phyloP scores from a whole-genome alignment of 2,888 invertebrate genomes.

The Ephialtes manifestator region DNA sequence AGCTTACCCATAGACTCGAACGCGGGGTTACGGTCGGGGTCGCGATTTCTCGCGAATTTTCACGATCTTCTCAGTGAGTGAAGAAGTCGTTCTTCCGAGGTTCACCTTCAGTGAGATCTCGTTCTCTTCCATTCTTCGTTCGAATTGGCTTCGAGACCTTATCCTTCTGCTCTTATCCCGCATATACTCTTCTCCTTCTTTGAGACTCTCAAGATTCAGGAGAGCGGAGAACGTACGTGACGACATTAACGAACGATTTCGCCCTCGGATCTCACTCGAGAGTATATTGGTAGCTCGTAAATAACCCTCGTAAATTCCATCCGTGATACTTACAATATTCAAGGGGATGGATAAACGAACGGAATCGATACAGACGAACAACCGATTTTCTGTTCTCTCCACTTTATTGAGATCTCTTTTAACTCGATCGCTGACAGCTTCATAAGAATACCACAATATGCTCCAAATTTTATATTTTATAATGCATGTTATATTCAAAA shows the following conservation, averaged over 20 bases:
- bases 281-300: constrained; percentile 71
- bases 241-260: constrained; percentile 77
- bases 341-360: constrained; percentile 14
- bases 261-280: constrained; percentile 54
- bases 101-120: constrained; percentile 54
- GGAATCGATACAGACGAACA: constrained; percentile 30
- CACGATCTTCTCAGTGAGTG: constrained; percentile 52
- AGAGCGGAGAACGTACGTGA: constrained; percentile 75
- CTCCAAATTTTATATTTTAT: not conserved
- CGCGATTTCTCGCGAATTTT: constrained; percentile 67
- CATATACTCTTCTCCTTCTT: constrained; percentile 32
- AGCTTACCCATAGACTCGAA: constrained; percentile 28
- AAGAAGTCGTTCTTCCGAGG: constrained; percentile 13
- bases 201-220: constrained; percentile 45
- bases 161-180: constrained; percentile 19
- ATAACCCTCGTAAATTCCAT: constrained; percentile 73
- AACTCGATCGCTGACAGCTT: not conserved
- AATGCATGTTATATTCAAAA: no score
- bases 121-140: constrained; percentile 66
- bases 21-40: constrained; percentile 60
- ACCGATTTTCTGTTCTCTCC: constrained; percentile 6
- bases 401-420: not conserved
- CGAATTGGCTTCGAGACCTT: constrained; percentile 59
- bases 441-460: not conserved
- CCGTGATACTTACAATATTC: constrained; percentile 61